These are phyloP conservation scores for Antrozous pallidus DNA, from an alignment of 2,797 vertebrate genomes.

Conservation along the genomic window DNA sequence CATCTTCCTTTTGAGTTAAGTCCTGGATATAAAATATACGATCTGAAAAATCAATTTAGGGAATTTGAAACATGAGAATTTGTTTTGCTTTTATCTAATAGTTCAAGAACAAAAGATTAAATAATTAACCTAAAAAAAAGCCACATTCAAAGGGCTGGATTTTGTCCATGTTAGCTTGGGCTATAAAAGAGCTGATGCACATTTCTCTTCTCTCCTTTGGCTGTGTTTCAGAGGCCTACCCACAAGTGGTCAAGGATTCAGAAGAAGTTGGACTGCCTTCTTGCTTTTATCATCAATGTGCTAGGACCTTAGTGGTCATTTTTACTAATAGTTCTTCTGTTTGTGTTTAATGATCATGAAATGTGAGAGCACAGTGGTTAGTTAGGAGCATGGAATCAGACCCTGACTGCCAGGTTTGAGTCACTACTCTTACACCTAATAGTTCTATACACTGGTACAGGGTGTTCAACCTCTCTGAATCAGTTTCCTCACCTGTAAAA, in stretches of 20 bases:
- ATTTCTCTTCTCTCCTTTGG: neutral
- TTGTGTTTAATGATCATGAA: neutral
- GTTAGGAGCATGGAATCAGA: neutral
- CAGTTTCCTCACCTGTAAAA: neutral
- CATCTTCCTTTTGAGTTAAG: neutral
- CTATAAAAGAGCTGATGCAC: neutral
- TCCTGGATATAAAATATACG: neutral
- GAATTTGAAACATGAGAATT: neutral
- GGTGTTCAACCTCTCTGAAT: neutral
- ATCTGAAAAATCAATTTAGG: neutral
- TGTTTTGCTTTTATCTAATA: neutral
- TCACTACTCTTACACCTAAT: neutral
- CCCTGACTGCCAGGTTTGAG: neutral
- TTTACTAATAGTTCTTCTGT: neutral
- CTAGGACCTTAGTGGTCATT: neutral
- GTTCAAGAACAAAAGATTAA: constrained; percentile 25
- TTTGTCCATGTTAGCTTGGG: neutral
- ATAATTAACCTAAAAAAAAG: neutral
- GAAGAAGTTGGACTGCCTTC: neutral
- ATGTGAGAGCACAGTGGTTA: neutral
- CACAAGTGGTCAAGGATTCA: neutral
- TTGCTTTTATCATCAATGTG: neutral
- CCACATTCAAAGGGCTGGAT: neutral
- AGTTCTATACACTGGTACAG: neutral
- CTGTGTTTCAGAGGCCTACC: neutral